A percentile compares a stretch with the other conserved stretches of the same genome.
These are phyloP conservation scores for Parascotia fuliginaria DNA, from an alignment of 2,888 invertebrate species.

Conservation along the genomic window DNA sequence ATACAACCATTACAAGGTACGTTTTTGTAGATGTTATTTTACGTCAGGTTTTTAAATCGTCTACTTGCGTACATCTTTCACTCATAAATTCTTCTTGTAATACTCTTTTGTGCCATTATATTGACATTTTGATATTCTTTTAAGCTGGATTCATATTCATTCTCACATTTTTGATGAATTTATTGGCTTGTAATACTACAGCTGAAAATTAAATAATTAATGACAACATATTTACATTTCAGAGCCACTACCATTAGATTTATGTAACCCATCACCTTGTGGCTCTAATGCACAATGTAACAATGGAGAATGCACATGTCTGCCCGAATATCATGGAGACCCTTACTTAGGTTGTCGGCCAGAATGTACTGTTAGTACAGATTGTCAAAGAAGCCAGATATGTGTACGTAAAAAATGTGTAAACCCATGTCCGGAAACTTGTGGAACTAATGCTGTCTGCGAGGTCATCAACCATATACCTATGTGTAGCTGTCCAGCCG, in stretches of 20 bases:
- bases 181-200: too few relatives aligned
- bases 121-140: too few relatives aligned
- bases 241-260: constrained; percentile 71
- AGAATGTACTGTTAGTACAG: constrained; percentile 91
- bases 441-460: constrained; percentile 91
- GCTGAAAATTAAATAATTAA: too few relatives aligned
- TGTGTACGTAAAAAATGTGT: constrained; percentile 90
- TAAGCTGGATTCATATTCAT: too few relatives aligned
- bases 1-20: constrained; percentile 68
- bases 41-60: too few relatives aligned
- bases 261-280: constrained; percentile 89
- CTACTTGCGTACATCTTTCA: too few relatives aligned
- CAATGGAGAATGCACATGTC: constrained; percentile 89
- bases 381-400: constrained; percentile 89
- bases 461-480: constrained; percentile 92
- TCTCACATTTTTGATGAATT: too few relatives aligned
- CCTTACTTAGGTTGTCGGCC: constrained; percentile 92
- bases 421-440: constrained; percentile 92
- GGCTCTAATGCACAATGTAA: constrained; percentile 90
- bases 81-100: too few relatives aligned
- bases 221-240: constrained; percentile 14
- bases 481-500: constrained; percentile 90
- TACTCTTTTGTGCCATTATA: too few relatives aligned
- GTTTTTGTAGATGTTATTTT: too few relatives aligned
- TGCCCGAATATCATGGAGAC: constrained; percentile 91